Evolutionary conservation across 2,888 invertebrate genomes (phyloP), one percentile per base, ranked within the genome.

Genomic region (Chromoteleia sp.): DNA sequence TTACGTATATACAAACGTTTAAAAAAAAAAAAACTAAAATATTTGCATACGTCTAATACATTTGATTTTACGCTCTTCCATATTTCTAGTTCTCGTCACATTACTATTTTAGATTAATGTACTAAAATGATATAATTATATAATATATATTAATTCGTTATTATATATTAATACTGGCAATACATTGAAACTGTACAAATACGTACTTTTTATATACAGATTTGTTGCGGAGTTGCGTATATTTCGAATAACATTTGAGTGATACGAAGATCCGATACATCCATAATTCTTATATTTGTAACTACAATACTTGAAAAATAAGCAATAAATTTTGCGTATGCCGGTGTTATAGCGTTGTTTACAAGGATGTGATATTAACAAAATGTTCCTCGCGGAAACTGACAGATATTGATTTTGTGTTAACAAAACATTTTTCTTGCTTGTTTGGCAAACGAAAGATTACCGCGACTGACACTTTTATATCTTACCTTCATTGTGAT

Each of bases 341-440:
- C 5, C 12, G 45, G 14, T 63, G 50, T 36, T 30, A 15, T 0
- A 3, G n/a, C 54, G 30, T 25, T 68, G 56, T 56, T 68, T 68
- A 68, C 45, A 68, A 43, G 43, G 25, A 41, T 54, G 15, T 14
- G 41, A 6, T 41, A 56, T 68, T 56, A 68, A 68, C 68, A 36
- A 68, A 68, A 68, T 43, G 43, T 41, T 43, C n/a, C n/a, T n/a
- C 33, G 45, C 43, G 68, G 45, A 68, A 68, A 68, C 54, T 68
- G 56, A 56, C 56, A 56, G 56, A 33, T 68, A 68, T 68, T 45
- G 68, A 68, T 68, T 68, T 56, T 45, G 29, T 56, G 68, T 56
- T 68, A 68, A 56, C 56, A 29, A 33, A 41, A 54, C 54, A 56
- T 45, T 68, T 67, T 67, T 67, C 17, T n/a, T 43, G 39, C 39